phyloP scores from a whole-genome alignment of 2,113 vertebrate species.

The Channa maculata region DNA sequence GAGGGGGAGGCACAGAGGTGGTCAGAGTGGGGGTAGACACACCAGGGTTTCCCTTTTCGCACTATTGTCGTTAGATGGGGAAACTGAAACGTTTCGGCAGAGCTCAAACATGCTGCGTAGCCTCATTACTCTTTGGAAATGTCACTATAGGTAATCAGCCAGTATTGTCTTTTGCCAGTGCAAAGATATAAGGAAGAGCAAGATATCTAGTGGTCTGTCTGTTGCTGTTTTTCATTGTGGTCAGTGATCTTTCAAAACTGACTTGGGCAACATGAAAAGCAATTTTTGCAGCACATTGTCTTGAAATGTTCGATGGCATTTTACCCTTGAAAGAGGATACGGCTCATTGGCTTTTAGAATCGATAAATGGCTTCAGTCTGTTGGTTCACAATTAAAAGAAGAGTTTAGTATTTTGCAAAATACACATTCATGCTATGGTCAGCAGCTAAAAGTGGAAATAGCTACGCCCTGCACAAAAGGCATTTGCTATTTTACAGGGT shows the following conservation, averaged over 20 bases:
- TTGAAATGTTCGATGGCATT: not conserved
- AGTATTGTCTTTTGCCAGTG: not conserved
- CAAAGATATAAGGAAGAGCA: not conserved
- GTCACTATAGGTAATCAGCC: not conserved
- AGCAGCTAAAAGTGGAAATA: not conserved
- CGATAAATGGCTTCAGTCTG: not conserved
- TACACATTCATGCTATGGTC: too few species aligned
- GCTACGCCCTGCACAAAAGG: too few species aligned
- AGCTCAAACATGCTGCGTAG: too few species aligned
- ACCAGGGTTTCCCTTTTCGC: conserved; percentile 9
- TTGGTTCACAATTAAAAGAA: not conserved
- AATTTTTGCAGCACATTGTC: not conserved
- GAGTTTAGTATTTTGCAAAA: not conserved
- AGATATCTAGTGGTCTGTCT: not conserved
- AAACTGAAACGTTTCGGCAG: not conserved
- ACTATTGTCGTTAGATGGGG: conserved; percentile 34
- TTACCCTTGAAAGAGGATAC: not conserved
- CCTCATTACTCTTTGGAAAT: conserved; percentile 14
- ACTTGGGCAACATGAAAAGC: not conserved
- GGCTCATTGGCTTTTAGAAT: not conserved
- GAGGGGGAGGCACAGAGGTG: conserved; percentile 59
- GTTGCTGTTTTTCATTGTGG: not conserved
- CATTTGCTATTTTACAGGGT: too few species aligned
- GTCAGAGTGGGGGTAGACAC: not conserved
- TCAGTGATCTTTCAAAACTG: not conserved